phyloP scores from a whole-genome alignment of 2,113 vertebrate genomes.

The Procavia capensis region DNA sequence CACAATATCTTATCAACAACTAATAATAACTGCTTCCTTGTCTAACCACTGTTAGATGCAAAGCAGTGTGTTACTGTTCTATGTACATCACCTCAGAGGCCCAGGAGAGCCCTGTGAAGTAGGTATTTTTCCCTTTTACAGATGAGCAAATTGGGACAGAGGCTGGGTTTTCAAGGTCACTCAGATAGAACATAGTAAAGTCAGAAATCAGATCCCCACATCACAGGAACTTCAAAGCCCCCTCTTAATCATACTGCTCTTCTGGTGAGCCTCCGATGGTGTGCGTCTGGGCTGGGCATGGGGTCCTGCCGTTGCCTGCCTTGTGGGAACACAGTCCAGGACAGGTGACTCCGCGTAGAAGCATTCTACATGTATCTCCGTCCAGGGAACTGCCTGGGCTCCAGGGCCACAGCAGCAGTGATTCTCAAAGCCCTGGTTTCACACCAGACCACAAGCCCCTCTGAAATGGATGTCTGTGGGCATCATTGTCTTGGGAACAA shows the following conservation, averaged over 20 bases:
- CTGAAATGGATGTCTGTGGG: neutral
- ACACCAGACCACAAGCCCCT: neutral
- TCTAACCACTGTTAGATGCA: neutral
- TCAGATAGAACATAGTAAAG: neutral
- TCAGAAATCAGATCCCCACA: neutral
- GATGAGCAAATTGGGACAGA: neutral
- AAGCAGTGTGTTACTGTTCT: neutral
- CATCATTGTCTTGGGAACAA: neutral
- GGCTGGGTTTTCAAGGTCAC: neutral
- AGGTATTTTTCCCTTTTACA: neutral
- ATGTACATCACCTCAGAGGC: neutral
- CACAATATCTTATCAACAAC: neutral
- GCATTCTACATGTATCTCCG: neutral
- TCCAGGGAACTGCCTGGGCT: neutral
- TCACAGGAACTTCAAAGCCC: neutral
- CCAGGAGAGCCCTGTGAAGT: neutral
- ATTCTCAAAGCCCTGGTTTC: neutral
- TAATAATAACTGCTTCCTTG: accelerated
- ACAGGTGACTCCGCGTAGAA: neutral
- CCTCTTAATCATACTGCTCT: too few species aligned
- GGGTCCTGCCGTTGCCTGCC: neutral
- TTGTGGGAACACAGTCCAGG: neutral
- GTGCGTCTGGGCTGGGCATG: neutral
- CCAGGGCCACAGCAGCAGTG: neutral
- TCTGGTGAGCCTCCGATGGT: neutral